Conservation (phyloP, 2,888 invertebrate species). For the Dastarcus helophoroides region DNA sequence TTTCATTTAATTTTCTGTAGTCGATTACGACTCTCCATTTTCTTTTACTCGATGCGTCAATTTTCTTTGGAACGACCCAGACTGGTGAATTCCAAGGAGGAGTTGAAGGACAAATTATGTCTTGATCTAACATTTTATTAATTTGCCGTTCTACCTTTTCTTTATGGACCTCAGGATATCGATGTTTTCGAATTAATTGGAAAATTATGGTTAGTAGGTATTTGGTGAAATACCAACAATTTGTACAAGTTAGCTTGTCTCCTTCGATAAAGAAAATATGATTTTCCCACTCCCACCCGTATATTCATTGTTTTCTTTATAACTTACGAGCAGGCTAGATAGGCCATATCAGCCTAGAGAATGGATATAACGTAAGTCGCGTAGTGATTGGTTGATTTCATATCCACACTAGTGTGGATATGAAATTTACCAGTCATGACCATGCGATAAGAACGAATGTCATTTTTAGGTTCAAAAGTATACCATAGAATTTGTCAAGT, state of each 20-base stretch:
- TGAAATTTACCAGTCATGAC: no score
- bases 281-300: no score
- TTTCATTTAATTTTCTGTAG: slow-evolving; percentile 27
- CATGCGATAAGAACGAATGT: no score
- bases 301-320: no score
- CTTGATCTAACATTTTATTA: slow-evolving; percentile 19
- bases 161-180: slow-evolving; percentile 23
- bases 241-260: slow-evolving; percentile 17
- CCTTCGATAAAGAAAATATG: slow-evolving; percentile 20
- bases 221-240: slow-evolving; percentile 18
- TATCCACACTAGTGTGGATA: no score
- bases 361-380: no score
- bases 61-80: slow-evolving; percentile 24
- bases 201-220: slow-evolving; percentile 14
- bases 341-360: no score
- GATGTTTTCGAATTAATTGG: slow-evolving; percentile 21
- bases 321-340: no score
- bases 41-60: slow-evolving; percentile 19
- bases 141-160: slow-evolving; percentile 22
- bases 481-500: no score
- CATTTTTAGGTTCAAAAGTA: no score
- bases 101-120: slow-evolving; percentile 20
- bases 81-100: slow-evolving; percentile 19
- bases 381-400: no score
- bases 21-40: slow-evolving; percentile 28